Conservation (phyloP, 2,113 vertebrate species). For the Pimephales promelas region DNA sequence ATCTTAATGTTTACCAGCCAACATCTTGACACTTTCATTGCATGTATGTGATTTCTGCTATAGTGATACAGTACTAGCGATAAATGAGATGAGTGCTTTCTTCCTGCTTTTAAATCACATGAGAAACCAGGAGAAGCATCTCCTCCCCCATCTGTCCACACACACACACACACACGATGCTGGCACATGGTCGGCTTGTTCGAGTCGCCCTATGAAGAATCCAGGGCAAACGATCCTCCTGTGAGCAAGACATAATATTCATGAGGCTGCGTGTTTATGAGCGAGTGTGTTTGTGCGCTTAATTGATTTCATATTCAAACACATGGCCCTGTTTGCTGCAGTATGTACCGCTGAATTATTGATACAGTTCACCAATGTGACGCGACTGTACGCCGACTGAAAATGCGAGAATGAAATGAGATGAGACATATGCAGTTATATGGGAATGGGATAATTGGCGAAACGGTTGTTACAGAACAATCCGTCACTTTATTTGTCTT, state of each 20-base stretch:
- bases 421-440: neutral
- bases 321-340: slow-evolving; percentile 1
- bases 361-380: slow-evolving; percentile 8
- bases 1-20: neutral
- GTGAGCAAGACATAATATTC: slow-evolving; percentile 20
- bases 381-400: neutral
- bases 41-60: neutral
- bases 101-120: slow-evolving; percentile 60
- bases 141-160: slow-evolving; percentile 70
- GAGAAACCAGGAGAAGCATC: slow-evolving; percentile 66
- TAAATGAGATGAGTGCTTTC: slow-evolving; percentile 55
- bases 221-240: neutral
- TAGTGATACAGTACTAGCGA: neutral
- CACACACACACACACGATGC: slow-evolving; percentile 31
- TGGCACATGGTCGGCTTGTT: neutral
- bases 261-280: slow-evolving; percentile 48
- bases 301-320: slow-evolving; percentile 41
- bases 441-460: neutral
- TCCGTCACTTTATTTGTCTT: neutral
- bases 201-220: slow-evolving; percentile 1
- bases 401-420: neutral
- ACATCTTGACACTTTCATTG: neutral
- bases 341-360: slow-evolving; percentile 28
- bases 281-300: slow-evolving; percentile 45
- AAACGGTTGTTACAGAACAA: neutral